These are phyloP conservation scores for Danio kyathit DNA, from an alignment of 2,797 vertebrate species.

Conservation along the genomic window DNA sequence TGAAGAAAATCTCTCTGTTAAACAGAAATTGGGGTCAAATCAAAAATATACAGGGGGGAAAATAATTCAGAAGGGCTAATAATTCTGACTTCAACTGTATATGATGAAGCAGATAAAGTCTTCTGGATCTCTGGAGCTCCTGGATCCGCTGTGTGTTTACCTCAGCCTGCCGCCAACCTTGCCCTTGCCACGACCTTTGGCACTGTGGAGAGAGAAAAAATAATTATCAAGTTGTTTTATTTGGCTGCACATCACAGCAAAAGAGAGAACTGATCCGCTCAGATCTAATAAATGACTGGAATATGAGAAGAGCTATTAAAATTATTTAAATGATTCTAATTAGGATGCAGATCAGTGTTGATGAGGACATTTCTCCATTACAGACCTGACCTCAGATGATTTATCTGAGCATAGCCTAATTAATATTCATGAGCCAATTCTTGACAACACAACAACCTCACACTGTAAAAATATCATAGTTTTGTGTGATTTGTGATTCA, in stretches of 20 bases:
- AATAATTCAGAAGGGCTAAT: no score
- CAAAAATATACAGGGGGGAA: no score
- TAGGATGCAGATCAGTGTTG: not conserved
- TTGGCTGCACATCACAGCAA: not conserved
- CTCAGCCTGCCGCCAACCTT: slow-evolving; percentile 75
- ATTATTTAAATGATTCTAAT: not conserved
- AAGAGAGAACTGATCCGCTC: not conserved
- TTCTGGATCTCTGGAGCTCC: slow-evolving; percentile 39
- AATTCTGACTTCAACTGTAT: not conserved
- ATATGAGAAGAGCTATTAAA: not conserved
- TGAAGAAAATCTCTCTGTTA: no score
- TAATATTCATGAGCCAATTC: slow-evolving; percentile 28
- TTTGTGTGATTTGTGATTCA: no score
- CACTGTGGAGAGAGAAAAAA: slow-evolving; percentile 63
- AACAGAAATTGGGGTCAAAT: no score
- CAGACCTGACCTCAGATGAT: not conserved
- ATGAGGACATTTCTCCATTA: not conserved
- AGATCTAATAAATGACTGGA: not conserved
- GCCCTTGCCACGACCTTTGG: slow-evolving; percentile 79
- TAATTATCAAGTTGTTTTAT: not conserved
- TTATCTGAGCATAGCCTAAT: slow-evolving; percentile 1
- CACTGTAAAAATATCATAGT: no score
- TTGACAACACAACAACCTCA: not conserved
- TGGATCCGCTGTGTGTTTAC: slow-evolving; percentile 41
- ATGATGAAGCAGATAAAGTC: slow-evolving; percentile 30